Evolutionary conservation across 1,140 invertebrate species (phyloP).

Genomic region (Rhagoletis pomonella): DNA sequence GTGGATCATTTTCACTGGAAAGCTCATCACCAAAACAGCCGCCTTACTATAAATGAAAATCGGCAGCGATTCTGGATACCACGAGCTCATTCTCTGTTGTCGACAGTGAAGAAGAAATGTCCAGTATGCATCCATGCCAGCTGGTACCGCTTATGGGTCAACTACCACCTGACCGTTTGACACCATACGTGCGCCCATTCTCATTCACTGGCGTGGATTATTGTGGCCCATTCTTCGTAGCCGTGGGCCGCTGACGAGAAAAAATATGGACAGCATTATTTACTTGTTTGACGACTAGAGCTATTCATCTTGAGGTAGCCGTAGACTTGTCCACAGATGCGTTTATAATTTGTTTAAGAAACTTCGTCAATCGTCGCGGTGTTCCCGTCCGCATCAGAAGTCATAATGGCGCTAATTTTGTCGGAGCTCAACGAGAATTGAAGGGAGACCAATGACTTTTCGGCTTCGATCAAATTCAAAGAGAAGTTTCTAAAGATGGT

Average conservation of each 20-base stretch:
- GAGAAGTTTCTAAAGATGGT: slow-evolving; percentile 7
- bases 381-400: slow-evolving; percentile 33
- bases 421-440: slow-evolving; percentile 15
- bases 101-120: background rate
- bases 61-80: slow-evolving; percentile 52
- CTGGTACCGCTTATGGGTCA: slow-evolving; percentile 6
- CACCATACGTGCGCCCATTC: slow-evolving; percentile 24
- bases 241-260: background rate
- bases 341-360: slow-evolving; percentile 54
- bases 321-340: slow-evolving; percentile 55
- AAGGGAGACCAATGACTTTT: slow-evolving; percentile 22
- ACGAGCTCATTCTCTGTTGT: background rate
- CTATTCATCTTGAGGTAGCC: background rate
- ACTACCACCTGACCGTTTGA: background rate
- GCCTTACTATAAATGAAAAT: slow-evolving; percentile 32
- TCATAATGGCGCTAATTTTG: slow-evolving; percentile 56
- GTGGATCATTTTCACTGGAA: slow-evolving; percentile 19
- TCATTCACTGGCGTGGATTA: slow-evolving; percentile 12
- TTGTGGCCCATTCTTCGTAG: slow-evolving; percentile 22
- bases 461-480: slow-evolving; percentile 32
- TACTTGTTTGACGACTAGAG: background rate
- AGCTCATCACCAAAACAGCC: slow-evolving; percentile 54
- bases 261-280: slow-evolving; percentile 6
- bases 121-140: background rate
- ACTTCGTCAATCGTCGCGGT: slow-evolving; percentile 36